Conservation (phyloP, 2,888 invertebrate species). For the Tholera decimalis region DNA sequence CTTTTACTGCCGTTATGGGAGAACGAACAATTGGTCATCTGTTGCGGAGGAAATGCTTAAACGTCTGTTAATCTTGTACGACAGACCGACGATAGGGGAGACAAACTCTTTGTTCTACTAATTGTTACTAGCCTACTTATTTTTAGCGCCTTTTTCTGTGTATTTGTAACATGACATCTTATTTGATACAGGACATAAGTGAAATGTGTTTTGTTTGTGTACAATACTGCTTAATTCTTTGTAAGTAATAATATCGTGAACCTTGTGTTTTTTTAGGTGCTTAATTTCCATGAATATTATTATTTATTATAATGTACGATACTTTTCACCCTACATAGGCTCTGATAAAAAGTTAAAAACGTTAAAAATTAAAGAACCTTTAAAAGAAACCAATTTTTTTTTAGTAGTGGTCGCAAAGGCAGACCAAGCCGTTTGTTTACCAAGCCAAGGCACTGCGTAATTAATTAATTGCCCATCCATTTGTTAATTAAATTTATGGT, state of each 20-base stretch:
- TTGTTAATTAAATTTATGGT: constrained; percentile 75
- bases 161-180: constrained; percentile 15
- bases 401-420: constrained; percentile 23
- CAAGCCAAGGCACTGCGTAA: constrained; percentile 70
- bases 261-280: background rate
- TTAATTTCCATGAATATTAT: background rate
- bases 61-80: constrained; percentile 82
- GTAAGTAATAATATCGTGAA: background rate
- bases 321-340: background rate
- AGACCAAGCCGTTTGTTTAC: constrained; percentile 69
- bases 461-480: constrained; percentile 77
- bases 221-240: constrained; percentile 1
- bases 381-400: constrained; percentile 15
- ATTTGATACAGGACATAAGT: background rate
- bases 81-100: constrained; percentile 71
- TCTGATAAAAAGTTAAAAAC: background rate
- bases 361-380: constrained; percentile 1
- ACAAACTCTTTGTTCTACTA: constrained; percentile 70
- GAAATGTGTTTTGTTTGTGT: constrained; percentile 16
- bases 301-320: background rate
- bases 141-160: constrained; percentile 29
- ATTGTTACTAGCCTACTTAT: constrained; percentile 71
- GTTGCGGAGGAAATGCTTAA: constrained; percentile 83
- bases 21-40: constrained; percentile 90
- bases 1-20: constrained; percentile 88